Conservation (phyloP, 2,888 invertebrate species). For the Scaptomyza polygonia region DNA sequence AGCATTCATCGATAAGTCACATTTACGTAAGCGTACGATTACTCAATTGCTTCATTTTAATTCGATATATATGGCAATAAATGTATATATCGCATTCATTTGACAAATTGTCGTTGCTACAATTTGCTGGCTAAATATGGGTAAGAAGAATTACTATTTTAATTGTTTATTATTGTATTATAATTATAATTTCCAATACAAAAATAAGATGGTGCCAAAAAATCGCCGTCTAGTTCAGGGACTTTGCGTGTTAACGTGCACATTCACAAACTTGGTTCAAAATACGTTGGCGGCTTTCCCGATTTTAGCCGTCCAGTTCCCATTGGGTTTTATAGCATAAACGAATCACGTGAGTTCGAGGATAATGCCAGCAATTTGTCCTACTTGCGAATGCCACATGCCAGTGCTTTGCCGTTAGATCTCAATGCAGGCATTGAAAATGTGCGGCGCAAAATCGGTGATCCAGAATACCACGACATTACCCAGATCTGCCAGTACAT, state of each 20-base stretch:
- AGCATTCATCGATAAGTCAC: background rate
- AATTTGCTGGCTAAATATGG: background rate
- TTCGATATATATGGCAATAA: background rate
- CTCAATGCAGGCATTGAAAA: constrained; percentile 56
- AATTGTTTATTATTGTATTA: background rate
- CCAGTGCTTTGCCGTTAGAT: constrained; percentile 41
- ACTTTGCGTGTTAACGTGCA: constrained; percentile 28
- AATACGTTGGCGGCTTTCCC: constrained; percentile 37
- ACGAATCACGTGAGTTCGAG: constrained; percentile 26
- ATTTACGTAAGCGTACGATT: constrained; percentile 3
- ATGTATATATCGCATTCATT: no score
- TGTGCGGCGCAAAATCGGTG: constrained; percentile 29
- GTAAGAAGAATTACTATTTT: background rate
- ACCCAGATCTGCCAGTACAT: constrained; percentile 42
- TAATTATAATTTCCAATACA: background rate
- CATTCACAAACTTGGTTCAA: constrained; percentile 28
- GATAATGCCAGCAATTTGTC: constrained; percentile 34
- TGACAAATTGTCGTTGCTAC: background rate
- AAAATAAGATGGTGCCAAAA: constrained; percentile 2
- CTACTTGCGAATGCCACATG: constrained; percentile 43
- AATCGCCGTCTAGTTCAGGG: background rate
- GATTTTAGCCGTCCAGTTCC: constrained; percentile 40
- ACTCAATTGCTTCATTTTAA: no score
- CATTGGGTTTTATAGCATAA: constrained; percentile 47
- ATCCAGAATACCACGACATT: constrained; percentile 11